phyloP scores from a whole-genome alignment of 2,113 vertebrate genomes.

The Cisticola juncidis region DNA sequence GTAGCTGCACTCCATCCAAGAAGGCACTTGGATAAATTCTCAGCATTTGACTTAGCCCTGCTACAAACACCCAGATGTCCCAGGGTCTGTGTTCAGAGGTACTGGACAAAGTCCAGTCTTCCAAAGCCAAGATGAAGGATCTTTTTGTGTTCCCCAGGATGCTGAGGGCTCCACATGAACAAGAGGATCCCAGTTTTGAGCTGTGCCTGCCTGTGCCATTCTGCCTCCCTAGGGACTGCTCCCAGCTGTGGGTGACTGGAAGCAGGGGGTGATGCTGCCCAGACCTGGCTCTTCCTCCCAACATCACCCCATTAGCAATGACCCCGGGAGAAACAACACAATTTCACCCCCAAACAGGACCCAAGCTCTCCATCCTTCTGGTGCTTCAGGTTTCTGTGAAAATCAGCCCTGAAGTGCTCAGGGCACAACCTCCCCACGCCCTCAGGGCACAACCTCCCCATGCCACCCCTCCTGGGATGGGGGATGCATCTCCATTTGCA shows the following conservation, averaged over 20 bases:
- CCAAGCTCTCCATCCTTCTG: rapidly evolving
- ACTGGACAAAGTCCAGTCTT: not conserved
- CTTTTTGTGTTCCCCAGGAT: not conserved
- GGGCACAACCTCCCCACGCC: not conserved
- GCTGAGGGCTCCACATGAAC: not conserved
- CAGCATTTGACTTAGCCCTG: not conserved
- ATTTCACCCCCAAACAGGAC: not conserved
- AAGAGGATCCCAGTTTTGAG: not conserved
- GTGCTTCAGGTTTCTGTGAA: not conserved
- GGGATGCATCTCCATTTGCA: not conserved
- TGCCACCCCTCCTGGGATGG: not conserved
- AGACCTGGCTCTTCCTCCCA: not conserved
- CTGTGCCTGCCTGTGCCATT: not conserved
- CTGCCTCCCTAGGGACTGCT: not conserved
- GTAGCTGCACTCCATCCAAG: not conserved
- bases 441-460: not conserved
- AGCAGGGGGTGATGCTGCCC: not conserved
- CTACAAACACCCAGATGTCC: not conserved
- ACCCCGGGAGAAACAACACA: not conserved
- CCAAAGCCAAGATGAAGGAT: not conserved
- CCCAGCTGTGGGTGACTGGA: not conserved
- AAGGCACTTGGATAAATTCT: not conserved
- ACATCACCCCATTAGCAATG: not conserved
- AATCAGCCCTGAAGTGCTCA: not conserved
- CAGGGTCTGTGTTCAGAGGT: not conserved